Evolutionary conservation across 2,797 vertebrate genomes (phyloP), one percentile per base, ranked within the genome.

Genomic region (Platyrinchus mystaceus): DNA sequence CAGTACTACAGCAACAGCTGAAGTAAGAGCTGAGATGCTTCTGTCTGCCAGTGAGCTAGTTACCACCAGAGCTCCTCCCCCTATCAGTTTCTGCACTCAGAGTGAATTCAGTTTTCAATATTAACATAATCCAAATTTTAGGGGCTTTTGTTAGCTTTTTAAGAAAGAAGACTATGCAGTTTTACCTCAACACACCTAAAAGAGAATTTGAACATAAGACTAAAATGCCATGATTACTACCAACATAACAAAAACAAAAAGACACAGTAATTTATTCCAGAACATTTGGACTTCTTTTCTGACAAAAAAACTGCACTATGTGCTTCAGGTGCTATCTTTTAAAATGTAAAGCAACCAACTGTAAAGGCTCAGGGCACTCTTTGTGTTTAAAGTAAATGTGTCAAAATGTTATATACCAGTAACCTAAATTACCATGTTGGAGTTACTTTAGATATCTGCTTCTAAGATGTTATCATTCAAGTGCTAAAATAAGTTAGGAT

Each of bases 391-490:
- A 71, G 36, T 34, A 55, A 62, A 41, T 6, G 14, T 59, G 17
- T 49, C 47, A 74, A 73, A 60, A 56, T 46, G 13, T 59, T 84
- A 77, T 8, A 4, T 5, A 78, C 7, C 32, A 43, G 62, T 60
- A 24, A 82, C 19, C 32, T 74, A 21, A 67, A 74, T 60, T 2
- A 80, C 47, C 16, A 80, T 2, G 0, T 30, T 77, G 58, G 34
- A 83, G 24, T 68, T 70, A 80, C 74, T 58, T 92, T 53, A 76
- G 27, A 2, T 26, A 84, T 16, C 69, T 70, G 49, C 44, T 79
- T 87, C 12, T 80, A 87, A 64, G 79, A 76, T 63, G 36, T 60
- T 89, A 89, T 16, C 62, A 68, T 53, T 84, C 36, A 69, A 70
- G 11, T 66, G 30, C 73, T 78, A 87, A 85, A 92, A 68, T 50